phyloP scores from a whole-genome alignment of 2,113 vertebrate species.

The Myocastor coypus region DNA sequence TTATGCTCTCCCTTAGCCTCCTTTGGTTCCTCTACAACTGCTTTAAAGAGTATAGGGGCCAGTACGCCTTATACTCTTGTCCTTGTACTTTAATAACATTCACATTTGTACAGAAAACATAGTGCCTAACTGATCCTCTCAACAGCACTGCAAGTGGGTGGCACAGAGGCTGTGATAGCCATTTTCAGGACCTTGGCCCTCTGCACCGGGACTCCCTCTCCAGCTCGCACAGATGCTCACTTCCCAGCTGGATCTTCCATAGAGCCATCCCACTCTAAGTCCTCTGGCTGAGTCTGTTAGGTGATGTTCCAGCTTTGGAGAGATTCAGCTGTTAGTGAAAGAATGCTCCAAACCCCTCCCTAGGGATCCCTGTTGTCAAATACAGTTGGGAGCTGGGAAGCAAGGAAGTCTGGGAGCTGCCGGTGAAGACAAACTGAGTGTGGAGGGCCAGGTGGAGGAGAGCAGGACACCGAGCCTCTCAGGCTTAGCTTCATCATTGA shows the following conservation, averaged over 20 bases:
- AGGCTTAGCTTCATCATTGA: neutral
- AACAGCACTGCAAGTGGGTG: neutral
- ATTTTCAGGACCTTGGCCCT: neutral
- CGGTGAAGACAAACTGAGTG: too few species aligned
- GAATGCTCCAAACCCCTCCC: neutral
- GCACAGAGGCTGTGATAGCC: too few species aligned
- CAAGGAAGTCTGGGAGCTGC: neutral
- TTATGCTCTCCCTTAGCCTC: neutral
- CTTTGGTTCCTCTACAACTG: neutral
- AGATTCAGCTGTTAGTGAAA: neutral
- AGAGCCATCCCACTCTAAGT: neutral
- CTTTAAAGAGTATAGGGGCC: too few species aligned
- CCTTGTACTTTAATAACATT: neutral
- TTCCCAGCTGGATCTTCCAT: neutral
- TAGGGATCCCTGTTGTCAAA: neutral
- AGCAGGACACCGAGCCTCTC: rapidly evolving
- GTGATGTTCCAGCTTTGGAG: neutral
- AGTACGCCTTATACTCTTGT: neutral
- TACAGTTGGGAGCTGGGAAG: neutral
- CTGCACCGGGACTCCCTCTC: neutral
- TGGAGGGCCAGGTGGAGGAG: neutral
- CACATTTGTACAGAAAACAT: neutral
- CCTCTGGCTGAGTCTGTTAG: neutral
- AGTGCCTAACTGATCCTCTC: neutral
- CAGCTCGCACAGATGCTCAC: neutral